These are phyloP conservation scores for Eupithecia dodoneata DNA, from an alignment of 2,888 invertebrate genomes.

Conservation along the genomic window DNA sequence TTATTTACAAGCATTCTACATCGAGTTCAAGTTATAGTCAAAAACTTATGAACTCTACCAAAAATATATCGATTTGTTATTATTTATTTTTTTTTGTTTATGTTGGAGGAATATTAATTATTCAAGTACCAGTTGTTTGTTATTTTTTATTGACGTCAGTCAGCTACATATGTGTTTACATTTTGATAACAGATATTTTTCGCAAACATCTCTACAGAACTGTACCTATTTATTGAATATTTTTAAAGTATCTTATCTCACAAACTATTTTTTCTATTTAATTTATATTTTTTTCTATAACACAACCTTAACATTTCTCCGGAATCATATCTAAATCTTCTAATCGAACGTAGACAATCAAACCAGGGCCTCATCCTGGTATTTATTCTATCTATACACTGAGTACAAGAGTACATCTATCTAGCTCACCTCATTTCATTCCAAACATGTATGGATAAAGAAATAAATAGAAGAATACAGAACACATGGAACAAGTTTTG, in stretches of 20 bases:
- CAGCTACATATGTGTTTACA: not conserved
- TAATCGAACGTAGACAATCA: not conserved
- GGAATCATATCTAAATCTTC: not conserved
- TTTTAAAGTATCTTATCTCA: no score
- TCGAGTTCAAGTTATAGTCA: not conserved
- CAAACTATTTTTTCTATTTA: no score
- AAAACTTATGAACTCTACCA: not conserved
- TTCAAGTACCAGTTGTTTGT: not conserved
- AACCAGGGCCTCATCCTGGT: no score
- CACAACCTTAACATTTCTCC: not conserved
- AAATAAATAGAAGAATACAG: no score
- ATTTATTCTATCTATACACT: no score
- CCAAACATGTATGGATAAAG: no score
- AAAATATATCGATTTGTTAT: not conserved
- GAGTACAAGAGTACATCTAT: no score
- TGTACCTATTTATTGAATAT: not conserved
- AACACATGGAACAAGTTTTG: no score
- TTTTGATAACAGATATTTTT: slow-evolving; percentile 4
- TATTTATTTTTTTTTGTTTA: not conserved
- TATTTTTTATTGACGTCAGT: slow-evolving; percentile 17
- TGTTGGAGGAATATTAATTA: not conserved
- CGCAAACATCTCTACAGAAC: not conserved
- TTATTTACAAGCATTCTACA: no score
- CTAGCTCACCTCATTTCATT: no score
- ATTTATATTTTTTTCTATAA: no score